Percentiles rank a stretch among this genome's conserved stretches.
Conservation (phyloP, 2,888 invertebrate species). For the Teinopalpus imperialis region DNA sequence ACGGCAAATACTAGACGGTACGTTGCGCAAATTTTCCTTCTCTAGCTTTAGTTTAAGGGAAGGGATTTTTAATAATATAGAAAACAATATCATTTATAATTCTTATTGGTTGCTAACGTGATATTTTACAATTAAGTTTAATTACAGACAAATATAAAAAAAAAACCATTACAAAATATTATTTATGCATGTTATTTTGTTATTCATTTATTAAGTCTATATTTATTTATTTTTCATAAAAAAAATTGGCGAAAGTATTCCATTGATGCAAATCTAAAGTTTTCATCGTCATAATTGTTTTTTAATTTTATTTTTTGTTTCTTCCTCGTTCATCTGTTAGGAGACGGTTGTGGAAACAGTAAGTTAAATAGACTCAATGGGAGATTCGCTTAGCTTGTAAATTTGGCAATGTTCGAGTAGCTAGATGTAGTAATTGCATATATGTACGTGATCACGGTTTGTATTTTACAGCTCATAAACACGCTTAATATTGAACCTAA, state of each 20-base stretch:
- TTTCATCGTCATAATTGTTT: conserved; percentile 68
- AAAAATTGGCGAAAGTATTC: too few species aligned
- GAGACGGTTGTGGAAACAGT: conserved; percentile 82
- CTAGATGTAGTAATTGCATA: conserved; percentile 47
- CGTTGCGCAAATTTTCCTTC: conserved; percentile 25
- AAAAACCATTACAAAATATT: too few species aligned
- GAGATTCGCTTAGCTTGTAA: conserved; percentile 74
- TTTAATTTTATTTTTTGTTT: conserved; percentile 75
- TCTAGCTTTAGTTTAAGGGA: conserved; percentile 6
- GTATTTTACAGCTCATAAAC: conserved; percentile 42
- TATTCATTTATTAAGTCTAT: conserved; percentile 22
- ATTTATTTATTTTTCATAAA: conserved; percentile 31
- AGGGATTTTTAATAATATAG: conserved; percentile 21
- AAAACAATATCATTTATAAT: conserved; percentile 1
- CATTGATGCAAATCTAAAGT: too few species aligned
- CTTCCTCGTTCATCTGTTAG: conserved; percentile 81
- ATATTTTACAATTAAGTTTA: conserved; percentile 5
- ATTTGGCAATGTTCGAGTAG: conserved; percentile 52
- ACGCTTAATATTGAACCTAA: conserved; percentile 31
- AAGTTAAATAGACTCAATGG: conserved; percentile 73
- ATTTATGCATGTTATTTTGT: too few species aligned
- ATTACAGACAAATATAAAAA: too few species aligned
- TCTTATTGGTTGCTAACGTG: conserved; percentile 19
- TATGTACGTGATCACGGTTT: conserved; percentile 32
- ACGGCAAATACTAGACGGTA: conserved; percentile 74